Percentiles rank a stretch among this genome's conserved stretches.
These are phyloP conservation scores for Metallyticus violacea DNA, from an alignment of 2,888 invertebrate genomes.

Conservation along the genomic window DNA sequence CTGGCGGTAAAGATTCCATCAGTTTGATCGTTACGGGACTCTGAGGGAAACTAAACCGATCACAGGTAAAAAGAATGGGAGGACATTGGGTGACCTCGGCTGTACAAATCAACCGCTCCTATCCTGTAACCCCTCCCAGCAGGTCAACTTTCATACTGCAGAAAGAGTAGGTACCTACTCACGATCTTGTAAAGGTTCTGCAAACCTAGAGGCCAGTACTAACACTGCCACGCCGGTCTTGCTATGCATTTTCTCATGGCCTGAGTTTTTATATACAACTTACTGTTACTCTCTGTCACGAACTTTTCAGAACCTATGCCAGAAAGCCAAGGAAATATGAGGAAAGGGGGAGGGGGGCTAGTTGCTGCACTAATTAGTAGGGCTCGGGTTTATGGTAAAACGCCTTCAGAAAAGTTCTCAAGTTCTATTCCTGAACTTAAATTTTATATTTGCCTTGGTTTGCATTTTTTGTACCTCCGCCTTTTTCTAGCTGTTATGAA, in stretches of 20 bases:
- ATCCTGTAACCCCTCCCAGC: conserved; percentile 4
- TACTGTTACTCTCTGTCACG: background rate
- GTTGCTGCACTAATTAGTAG: too few species aligned
- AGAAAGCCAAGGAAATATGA: background rate
- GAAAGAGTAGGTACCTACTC: background rate
- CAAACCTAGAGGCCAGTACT: background rate
- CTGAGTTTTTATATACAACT: background rate
- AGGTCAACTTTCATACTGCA: conserved; percentile 19
- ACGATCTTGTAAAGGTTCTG: background rate
- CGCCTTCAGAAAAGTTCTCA: too few species aligned
- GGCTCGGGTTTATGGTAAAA: too few species aligned
- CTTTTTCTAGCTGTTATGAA: too few species aligned
- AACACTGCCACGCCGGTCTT: background rate
- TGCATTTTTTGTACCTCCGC: too few species aligned
- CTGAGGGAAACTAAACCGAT: conserved; percentile 9
- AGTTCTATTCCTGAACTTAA: too few species aligned
- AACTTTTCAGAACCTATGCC: too few species aligned
- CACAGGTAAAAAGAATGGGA: conserved; percentile 22
- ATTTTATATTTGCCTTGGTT: too few species aligned
- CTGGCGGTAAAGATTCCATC: conserved; percentile 22
- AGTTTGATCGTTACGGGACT: conserved; percentile 11
- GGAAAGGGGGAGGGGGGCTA: too few species aligned
- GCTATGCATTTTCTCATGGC: too few species aligned
- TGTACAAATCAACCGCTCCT: conserved; percentile 6
- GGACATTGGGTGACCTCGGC: conserved; percentile 21